Percentiles rank a stretch among this genome's conserved stretches.
phyloP scores from a whole-genome alignment of 1,140 invertebrate species.

The Drosophila mayri region DNA sequence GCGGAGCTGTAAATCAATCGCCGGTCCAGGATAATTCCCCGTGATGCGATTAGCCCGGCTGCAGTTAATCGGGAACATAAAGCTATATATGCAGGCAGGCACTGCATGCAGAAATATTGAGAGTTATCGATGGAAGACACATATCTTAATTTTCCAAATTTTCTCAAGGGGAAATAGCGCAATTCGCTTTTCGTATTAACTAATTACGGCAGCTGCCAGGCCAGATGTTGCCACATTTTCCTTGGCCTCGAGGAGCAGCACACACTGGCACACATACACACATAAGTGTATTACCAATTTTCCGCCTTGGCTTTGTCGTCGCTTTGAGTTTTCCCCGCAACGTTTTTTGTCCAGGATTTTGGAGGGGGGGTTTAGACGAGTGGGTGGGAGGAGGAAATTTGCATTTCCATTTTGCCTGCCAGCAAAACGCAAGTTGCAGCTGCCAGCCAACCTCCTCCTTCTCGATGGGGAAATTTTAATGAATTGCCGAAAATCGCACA shows the following conservation, averaged over 20 bases:
- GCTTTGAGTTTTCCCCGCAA: constrained; percentile 23
- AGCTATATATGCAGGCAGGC: not conserved
- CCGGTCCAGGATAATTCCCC: constrained; percentile 35
- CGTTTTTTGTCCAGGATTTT: constrained; percentile 1
- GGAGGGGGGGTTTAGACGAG: too few relatives aligned
- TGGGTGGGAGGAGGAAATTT: constrained; percentile 37
- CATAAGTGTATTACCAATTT: constrained; percentile 37
- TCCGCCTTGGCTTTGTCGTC: constrained; percentile 44
- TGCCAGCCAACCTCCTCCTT: constrained; percentile 1
- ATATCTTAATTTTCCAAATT: not conserved
- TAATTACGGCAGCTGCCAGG: constrained; percentile 50
- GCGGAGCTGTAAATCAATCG: constrained; percentile 39
- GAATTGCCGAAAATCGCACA: constrained; percentile 77
- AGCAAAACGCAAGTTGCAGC: constrained; percentile 42
- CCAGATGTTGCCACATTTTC: constrained; percentile 43
- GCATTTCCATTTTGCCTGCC: constrained; percentile 66
- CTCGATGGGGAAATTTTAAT: constrained; percentile 57
- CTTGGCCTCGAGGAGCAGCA: constrained; percentile 10
- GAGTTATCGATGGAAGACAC: not conserved
- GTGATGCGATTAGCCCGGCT: constrained; percentile 40
- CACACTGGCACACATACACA: not conserved
- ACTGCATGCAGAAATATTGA: not conserved
- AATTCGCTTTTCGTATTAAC: constrained; percentile 28
- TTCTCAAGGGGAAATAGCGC: not conserved
- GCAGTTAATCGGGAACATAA: constrained; percentile 21